Base-by-base conservation (phyloP, 2,888 invertebrate genomes). In the Eudemis profundana region DNA sequence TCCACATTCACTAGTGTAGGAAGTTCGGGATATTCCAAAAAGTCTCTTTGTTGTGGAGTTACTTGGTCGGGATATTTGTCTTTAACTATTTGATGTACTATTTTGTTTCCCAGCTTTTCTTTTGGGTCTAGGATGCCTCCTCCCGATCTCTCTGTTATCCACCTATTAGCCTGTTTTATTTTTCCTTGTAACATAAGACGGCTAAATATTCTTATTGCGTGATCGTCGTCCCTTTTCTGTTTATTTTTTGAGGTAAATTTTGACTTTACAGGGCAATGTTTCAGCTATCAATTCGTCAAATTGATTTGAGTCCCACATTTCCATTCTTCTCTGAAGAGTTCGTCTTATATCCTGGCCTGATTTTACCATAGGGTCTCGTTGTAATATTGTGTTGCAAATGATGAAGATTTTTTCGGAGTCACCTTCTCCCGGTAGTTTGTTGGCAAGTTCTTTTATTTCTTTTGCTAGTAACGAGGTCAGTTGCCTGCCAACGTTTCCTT, bases 281-380 rank as follows among this genome's bases (percentile, higher is more conserved):
- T 47, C 47, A 2, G 21, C 23, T 4, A 47, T 47, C 47, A 23
- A 23, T 47, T 47, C 47, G 1, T 23, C 47, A 23, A 23, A 23
- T 5, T 47, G 47, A 12, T 47, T 14, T 3, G 23, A 23, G 3
- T 23, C 23, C 47, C 47, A 47, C 47, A 47, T 47, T 23, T 47
- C 46, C 46, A 44, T 44, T 44, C 42, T 44, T 44, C 42, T 46
- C 19, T 21, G 46, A 23, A 23, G 21, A 3, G 5, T 23, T 46
- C 46, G 21, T 46, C 46, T 46, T 12, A 23, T 46, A 46, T 46
- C 46, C 14, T 49, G 27, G 4, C 29, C 49, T 29, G 49, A 49
- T 29, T 49, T 49, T 3, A 49, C 10, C 29, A 49, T 29, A 1
- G 49, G 49, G 3, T 46, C n/a, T 47, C 47, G 17, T 44, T 44